Percentiles rank a stretch among this genome's conserved stretches.
Conservation (phyloP, 2,797 vertebrate genomes). For the Pelobates cultripes region DNA sequence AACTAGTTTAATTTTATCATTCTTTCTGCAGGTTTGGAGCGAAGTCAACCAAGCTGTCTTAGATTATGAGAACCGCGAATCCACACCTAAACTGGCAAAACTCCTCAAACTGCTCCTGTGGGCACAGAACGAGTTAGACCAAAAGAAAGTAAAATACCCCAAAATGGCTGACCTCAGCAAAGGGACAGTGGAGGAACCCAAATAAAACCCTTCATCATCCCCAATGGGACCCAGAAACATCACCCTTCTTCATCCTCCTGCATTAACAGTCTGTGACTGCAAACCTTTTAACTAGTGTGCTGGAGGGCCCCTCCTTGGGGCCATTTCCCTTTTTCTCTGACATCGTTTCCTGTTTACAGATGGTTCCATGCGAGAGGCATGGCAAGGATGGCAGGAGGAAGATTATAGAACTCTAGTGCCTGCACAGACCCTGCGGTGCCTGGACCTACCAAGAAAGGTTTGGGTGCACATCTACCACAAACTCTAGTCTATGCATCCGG, state of each 20-base stretch:
- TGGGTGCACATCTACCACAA: background rate
- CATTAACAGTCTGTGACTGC: slow-evolving; percentile 70
- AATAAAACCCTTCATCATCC: slow-evolving; percentile 69
- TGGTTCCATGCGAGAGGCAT: slow-evolving; percentile 56
- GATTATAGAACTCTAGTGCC: background rate
- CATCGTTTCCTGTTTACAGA: slow-evolving; percentile 66
- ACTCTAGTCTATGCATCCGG: background rate
- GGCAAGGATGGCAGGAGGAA: background rate
- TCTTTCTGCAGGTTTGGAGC: slow-evolving; percentile 89
- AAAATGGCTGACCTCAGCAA: slow-evolving; percentile 99
- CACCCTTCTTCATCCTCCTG: slow-evolving; percentile 27
- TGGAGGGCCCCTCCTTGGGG: slow-evolving; percentile 58
- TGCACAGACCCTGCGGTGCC: background rate
- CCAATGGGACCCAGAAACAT: background rate
- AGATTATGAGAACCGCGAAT: slow-evolving; percentile 97
- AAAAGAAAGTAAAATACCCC: slow-evolving; percentile 99
- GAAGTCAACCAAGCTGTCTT: slow-evolving; percentile 98
- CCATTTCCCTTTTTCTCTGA: slow-evolving; percentile 44
- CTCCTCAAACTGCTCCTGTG: slow-evolving; percentile 96
- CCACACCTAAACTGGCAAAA: slow-evolving; percentile 96
- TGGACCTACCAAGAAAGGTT: background rate
- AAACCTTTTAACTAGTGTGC: slow-evolving; percentile 67
- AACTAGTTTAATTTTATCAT: background rate
- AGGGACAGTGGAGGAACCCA: slow-evolving; percentile 95
- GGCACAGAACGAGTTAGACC: slow-evolving; percentile 99